Percentiles rank a stretch among this genome's conserved stretches.
Conservation (phyloP, 2,797 vertebrate genomes). For the Orientallactaga sibirica region DNA sequence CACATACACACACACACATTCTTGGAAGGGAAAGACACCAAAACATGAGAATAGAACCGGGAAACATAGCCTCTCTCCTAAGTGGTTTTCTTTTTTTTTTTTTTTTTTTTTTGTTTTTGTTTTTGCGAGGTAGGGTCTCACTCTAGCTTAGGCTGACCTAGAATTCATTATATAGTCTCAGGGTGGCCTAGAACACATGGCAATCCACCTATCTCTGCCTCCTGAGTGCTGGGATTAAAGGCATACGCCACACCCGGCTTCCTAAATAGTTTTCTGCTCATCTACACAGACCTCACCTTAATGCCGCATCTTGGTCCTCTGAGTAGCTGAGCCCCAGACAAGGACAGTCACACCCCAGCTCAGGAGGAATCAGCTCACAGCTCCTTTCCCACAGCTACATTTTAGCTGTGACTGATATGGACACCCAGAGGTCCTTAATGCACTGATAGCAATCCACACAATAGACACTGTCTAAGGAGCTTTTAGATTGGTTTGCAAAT, state of each 20-base stretch:
- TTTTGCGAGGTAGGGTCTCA: too few species aligned
- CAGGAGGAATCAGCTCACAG: not conserved
- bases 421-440: slow-evolving; percentile 58
- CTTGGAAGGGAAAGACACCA: not conserved
- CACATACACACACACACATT: not conserved
- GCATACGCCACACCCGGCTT: too few species aligned
- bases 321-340: not conserved
- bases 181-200: too few species aligned
- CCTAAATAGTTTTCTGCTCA: not conserved
- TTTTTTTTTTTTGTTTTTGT: too few species aligned
- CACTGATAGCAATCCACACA: slow-evolving; percentile 2
- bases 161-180: too few species aligned
- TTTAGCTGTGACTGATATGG: slow-evolving; percentile 65
- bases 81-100: not conserved
- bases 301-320: not conserved
- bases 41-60: not conserved
- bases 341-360: not conserved
- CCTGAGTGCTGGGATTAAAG: too few species aligned
- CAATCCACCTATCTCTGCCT: too few species aligned
- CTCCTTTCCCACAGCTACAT: slow-evolving; percentile 47
- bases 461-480: slow-evolving; percentile 34
- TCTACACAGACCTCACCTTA: not conserved
- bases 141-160: too few species aligned
- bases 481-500: slow-evolving; percentile 67
- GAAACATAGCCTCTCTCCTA: not conserved